Base-by-base conservation (phyloP, 2,113 vertebrate genomes). In the Dryoscopus gambensis region DNA sequence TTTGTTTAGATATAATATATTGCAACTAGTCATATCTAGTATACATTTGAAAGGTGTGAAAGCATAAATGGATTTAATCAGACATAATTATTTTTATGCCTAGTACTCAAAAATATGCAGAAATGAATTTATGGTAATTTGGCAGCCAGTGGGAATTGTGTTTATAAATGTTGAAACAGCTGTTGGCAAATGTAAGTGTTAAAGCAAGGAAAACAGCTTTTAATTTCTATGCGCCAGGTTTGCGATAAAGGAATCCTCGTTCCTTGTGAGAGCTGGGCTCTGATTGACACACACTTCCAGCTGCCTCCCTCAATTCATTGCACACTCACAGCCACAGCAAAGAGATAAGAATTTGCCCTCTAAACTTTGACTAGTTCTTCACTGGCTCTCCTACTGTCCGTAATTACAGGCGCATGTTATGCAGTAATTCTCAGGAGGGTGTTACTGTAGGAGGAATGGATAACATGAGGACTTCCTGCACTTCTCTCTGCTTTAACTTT, bases 121-220 rank as follows among this genome's bases (percentile, higher is more conserved):
- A 97, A 97, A 98, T 97, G 93, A 98, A 98, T 98, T 97, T 97
- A 97, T 95, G 92, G 89, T 95, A 97, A 97, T 97, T 98, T 98
- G 96, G 97, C 96, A 96, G 97, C 94, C 97, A 94, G 94, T 87
- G 83, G 79, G 92, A 97, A 98, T 93, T 95, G 65, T 97, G 95
- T 98, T 98, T 98, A 97, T 97, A 97, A 97, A 97, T 96, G 97
- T 97, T 97, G 95, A 96, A 98, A 96, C 94, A 97, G 96, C 97
- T 98, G 95, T 93, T 98, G 89, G 95, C 80, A 98, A 98, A 97
- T 95, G 53, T 88, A 97, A 97, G 95, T 96, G 89, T 87, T 94
- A 96, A 97, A 97, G 95, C 91, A 91, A 95, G 70, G 96, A 97
- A 98, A 97, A 96, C 24, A 94, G 95, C 91, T 97, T 97, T 96